Conservation (phyloP, 2,113 vertebrate species). For the Lophochroa leadbeateri region DNA sequence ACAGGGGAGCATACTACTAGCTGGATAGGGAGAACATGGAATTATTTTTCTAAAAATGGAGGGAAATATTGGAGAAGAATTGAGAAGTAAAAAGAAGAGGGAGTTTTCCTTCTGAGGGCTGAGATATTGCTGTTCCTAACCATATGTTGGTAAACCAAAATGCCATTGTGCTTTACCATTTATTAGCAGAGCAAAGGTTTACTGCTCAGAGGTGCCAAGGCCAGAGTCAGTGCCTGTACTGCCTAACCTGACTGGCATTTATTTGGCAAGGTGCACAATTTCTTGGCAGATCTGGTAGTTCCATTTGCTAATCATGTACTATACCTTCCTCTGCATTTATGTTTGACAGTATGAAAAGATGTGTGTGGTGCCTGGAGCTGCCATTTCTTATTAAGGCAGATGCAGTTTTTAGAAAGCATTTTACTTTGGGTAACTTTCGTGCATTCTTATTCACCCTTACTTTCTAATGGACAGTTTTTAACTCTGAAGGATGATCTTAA, state of each 20-base stretch:
- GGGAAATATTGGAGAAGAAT: background rate
- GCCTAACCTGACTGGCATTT: background rate
- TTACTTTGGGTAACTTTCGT: constrained; percentile 11
- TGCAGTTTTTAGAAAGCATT: constrained; percentile 39
- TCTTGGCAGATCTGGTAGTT: constrained; percentile 17
- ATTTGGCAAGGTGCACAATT: constrained; percentile 14
- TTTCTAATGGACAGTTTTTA: constrained; percentile 2
- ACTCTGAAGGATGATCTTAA: background rate
- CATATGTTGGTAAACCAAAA: background rate
- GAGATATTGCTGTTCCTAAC: background rate
- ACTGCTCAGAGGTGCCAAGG: background rate
- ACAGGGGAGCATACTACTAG: background rate
- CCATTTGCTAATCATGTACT: constrained; percentile 1
- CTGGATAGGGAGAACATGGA: background rate
- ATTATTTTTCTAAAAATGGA: background rate
- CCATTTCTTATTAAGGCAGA: constrained; percentile 31
- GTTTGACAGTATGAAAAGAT: background rate
- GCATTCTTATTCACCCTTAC: background rate
- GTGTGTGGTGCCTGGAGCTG: background rate
- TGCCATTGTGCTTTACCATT: background rate
- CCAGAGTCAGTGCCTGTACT: background rate
- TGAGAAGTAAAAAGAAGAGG: background rate
- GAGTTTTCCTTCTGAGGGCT: background rate
- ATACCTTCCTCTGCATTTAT: background rate
- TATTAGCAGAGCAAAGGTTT: background rate